Evolutionary conservation across 2,113 vertebrate species (phyloP), one percentile per base, ranked within the genome.

Genomic region (Ranitomeya imitator): DNA sequence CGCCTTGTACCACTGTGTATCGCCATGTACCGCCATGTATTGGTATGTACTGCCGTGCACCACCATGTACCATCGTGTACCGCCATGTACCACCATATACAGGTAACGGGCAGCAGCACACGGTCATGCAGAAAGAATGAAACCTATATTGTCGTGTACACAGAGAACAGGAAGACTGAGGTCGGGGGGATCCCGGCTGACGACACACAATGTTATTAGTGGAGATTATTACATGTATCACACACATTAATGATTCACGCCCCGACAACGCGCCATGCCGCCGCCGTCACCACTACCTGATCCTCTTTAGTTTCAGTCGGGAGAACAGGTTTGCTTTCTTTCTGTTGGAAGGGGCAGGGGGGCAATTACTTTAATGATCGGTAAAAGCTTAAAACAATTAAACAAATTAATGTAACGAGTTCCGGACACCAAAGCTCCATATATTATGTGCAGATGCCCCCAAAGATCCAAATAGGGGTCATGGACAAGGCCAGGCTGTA

Each of bases 261-360:
- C 54, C 37, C 18, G 89, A 88, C 2, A 0, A 69, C 78, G 79
- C 0, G 76, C 84, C 85, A 92, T 74, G 90, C 93, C 90, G 92
- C 90, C 92, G 90, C 88, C 83, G 59, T n/a, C n/a, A n/a, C 4
- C 87, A 92, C 91, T 96, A 96, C 95, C 95, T 96, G 95, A 91
- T 94, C 92, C 94, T 95, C 94, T 94, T 96, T 93, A 94, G 94
- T 93, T 92, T 94, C 93, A 96, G 95, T 89, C 94, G 93, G 88
- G 94, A 95, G 94, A 96, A 96, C 90, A 96, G 93, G 93, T 96
- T 96, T 92, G 91, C 93, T 95, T 96, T 96, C 95, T 96, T 96
- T 96, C 95, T 96, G 95, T 93, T 92, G 94, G 93, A 90, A 94
- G 93, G 1, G 87, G 93, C 14, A 23, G 52, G 71, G 67, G 14